Percentiles rank a stretch among this genome's conserved stretches.
Evolutionary conservation across 1,140 invertebrate species (phyloP).

Genomic region (Pseudoatta argentina): DNA sequence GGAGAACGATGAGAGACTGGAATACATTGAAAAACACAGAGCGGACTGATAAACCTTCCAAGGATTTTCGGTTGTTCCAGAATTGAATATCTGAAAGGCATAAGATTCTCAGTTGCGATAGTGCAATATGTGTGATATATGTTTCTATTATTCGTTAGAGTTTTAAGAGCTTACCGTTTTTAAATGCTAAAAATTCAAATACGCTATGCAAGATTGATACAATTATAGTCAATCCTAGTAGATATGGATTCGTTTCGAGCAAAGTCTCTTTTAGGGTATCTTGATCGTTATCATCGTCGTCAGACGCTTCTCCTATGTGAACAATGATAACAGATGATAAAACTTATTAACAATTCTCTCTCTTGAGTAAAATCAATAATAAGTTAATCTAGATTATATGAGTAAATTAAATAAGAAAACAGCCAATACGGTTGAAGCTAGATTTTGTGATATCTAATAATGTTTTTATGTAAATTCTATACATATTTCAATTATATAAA

Average conservation of each 20-base stretch:
- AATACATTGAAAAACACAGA: conserved; percentile 99
- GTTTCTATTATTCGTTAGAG: conserved; percentile 4
- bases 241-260: conserved; percentile 98
- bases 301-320: conserved; percentile 83
- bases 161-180: conserved; percentile 92
- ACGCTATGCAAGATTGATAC: conserved; percentile 98
- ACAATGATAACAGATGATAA: conserved; percentile 22
- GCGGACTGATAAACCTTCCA: conserved; percentile 98
- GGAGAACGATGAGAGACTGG: conserved; percentile 96
- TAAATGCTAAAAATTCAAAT: conserved; percentile 99
- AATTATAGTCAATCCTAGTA: conserved; percentile 96
- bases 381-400: too few relatives aligned
- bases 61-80: conserved; percentile 98
- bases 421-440: too few relatives aligned
- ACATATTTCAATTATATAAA: too few relatives aligned
- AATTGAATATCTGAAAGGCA: conserved; percentile 96
- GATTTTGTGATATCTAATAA: too few relatives aligned
- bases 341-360: neutral
- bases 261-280: conserved; percentile 99
- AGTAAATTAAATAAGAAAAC: too few relatives aligned
- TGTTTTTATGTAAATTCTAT: too few relatives aligned
- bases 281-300: conserved; percentile 96
- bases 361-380: neutral
- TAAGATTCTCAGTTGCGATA: neutral
- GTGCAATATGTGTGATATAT: neutral